Base-by-base conservation (phyloP, 2,888 invertebrate species). In the Phragmatobia fuliginosa region DNA sequence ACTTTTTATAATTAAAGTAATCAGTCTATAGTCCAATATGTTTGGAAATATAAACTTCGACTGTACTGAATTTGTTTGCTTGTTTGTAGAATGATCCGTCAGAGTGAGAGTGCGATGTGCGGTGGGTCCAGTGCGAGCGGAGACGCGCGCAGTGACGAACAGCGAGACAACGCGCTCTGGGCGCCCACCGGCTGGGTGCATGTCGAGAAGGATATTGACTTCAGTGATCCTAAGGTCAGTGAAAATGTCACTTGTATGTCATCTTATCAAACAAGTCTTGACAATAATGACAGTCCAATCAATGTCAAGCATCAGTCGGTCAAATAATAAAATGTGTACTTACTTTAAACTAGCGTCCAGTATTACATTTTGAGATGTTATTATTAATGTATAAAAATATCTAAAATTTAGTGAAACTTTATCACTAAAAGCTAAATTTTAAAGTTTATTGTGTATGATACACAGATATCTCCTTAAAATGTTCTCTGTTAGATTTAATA, bases 131-230 rank as follows among this genome's bases (percentile, higher is more conserved):
- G 83, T 16, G 75, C 85, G 11, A 77, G 78, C 31, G 71, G 77
- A n/a, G 90, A 87, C 68, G 83, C 68, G 66, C 88, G 81, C 70
- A 75, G 67, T 16, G 87, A 88, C 32, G 88, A 85, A 18, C 83
- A 76, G 14, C 75, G 82, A 49, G 97, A 97, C 89, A 94, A 95
- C 71, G 97, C 96, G 45, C 95, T 97, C 77, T 96, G 97, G 93
- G 96, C 96, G 72, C 96, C 97, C 33, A 97, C 97, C 0, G 97
- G 97, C 56, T 97, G 97, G 97, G 96, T 97, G 73, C 97, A 97
- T 86, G 97, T 97, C 56, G 97, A 97, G 85, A 96, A 96, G 75
- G 97, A 97, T 84, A 97, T 97, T 75, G 97, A 97, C 92, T 96
- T 97, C 84, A 97, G 96, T 80, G 97, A 97, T 91, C 97, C 97